These are phyloP conservation scores for Ploceus nigricollis DNA, from an alignment of 2,113 vertebrate species.

Conservation along the genomic window DNA sequence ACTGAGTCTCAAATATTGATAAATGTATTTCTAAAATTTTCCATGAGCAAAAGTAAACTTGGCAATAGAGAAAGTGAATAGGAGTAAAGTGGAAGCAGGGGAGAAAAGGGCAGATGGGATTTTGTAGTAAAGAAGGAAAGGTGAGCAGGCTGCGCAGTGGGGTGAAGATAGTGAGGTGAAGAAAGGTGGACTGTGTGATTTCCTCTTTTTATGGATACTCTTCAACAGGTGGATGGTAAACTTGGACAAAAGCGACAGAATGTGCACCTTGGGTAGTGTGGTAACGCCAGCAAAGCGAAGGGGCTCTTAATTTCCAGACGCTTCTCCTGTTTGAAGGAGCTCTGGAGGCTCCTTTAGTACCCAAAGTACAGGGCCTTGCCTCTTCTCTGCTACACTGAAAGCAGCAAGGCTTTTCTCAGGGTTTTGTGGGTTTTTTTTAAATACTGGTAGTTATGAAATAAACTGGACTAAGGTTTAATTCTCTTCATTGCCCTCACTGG, in stretches of 20 bases:
- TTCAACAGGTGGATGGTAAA: neutral
- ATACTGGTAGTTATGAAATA: neutral
- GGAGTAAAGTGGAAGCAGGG: neutral
- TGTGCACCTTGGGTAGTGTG: neutral
- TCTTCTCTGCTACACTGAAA: neutral
- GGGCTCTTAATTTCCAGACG: neutral
- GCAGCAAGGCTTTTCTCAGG: neutral
- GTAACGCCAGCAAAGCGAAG: neutral
- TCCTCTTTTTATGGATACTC: neutral
- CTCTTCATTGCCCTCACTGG: neutral
- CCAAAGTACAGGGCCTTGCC: neutral
- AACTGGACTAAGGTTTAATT: neutral
- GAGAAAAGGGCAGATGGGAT: neutral
- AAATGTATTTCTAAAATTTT: neutral
- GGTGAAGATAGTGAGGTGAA: neutral
- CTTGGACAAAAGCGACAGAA: neutral
- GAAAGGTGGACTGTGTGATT: neutral
- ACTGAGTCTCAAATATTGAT: neutral
- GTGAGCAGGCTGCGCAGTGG: accelerated
- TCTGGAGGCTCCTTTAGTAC: neutral
- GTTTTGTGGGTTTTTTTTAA: neutral
- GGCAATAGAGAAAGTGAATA: neutral
- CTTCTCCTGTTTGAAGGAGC: neutral
- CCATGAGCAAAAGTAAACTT: neutral
- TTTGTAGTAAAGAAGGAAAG: neutral